phyloP scores from a whole-genome alignment of 2,888 invertebrate genomes.

The Crepidodera aurea region DNA sequence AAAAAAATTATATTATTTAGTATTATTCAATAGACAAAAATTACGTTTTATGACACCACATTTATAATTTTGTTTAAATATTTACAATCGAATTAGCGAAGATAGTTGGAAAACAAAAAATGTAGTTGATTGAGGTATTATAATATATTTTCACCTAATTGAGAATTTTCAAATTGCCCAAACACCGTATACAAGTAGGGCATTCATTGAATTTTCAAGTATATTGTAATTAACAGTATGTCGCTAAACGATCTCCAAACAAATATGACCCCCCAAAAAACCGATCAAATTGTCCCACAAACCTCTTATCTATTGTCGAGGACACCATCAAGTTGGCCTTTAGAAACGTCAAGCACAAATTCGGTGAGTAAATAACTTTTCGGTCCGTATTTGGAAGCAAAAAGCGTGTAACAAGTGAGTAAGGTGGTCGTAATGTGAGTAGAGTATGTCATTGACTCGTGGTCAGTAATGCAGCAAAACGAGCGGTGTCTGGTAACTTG shows the following conservation, averaged over 20 bases:
- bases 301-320: neutral
- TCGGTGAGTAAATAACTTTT: neutral
- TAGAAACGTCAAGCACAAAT: neutral
- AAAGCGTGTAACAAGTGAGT: slow-evolving; percentile 33
- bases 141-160: too few relatives aligned
- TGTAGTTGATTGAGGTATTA: too few relatives aligned
- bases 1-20: too few relatives aligned
- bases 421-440: slow-evolving; percentile 33
- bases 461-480: slow-evolving; percentile 21
- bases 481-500: slow-evolving; percentile 7
- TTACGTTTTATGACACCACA: too few relatives aligned
- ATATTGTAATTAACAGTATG: neutral
- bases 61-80: too few relatives aligned
- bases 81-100: too few relatives aligned
- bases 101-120: too few relatives aligned
- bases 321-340: neutral
- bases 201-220: neutral
- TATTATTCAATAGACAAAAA: too few relatives aligned
- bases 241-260: neutral
- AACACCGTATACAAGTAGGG: too few relatives aligned
- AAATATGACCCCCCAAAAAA: neutral
- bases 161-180: too few relatives aligned
- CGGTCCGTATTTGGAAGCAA: neutral
- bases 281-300: neutral
- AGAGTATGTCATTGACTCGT: slow-evolving; percentile 7